phyloP scores from a whole-genome alignment of 1,140 invertebrate genomes.

The Caligus rogercresseyi region DNA sequence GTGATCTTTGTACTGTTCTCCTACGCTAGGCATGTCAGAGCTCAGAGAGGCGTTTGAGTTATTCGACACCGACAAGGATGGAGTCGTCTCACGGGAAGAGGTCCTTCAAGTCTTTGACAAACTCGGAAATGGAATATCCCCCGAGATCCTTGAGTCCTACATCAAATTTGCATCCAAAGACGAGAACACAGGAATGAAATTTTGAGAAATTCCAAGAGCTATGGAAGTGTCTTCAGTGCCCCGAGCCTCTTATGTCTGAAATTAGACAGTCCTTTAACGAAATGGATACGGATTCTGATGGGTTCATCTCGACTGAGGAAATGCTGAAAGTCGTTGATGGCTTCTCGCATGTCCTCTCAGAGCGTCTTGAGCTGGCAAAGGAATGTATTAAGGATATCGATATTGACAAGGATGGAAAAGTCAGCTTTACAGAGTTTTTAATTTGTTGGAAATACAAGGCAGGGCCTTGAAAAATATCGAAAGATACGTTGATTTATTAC shows the following conservation, averaged over 20 bases:
- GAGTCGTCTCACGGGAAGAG: neutral
- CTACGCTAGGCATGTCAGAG: too few relatives aligned
- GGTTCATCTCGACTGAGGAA: neutral
- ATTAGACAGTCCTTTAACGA: neutral
- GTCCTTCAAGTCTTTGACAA: neutral
- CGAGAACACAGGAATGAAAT: neutral
- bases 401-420: neutral
- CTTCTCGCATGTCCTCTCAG: neutral
- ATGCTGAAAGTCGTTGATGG: neutral
- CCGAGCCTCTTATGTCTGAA: neutral
- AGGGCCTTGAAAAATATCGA: neutral
- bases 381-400: neutral
- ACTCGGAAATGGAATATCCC: neutral
- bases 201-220: neutral
- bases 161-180: neutral
- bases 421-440: neutral
- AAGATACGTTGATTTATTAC: too few relatives aligned
- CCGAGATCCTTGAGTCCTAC: neutral
- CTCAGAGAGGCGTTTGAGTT: neutral
- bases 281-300: neutral
- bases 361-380: neutral
- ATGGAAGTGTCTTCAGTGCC: neutral
- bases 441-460: neutral
- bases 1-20: too few relatives aligned
- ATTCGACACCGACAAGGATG: neutral